Evolutionary conservation across 2,113 vertebrate species (phyloP).

Genomic region (Archocentrus centrarchus): DNA sequence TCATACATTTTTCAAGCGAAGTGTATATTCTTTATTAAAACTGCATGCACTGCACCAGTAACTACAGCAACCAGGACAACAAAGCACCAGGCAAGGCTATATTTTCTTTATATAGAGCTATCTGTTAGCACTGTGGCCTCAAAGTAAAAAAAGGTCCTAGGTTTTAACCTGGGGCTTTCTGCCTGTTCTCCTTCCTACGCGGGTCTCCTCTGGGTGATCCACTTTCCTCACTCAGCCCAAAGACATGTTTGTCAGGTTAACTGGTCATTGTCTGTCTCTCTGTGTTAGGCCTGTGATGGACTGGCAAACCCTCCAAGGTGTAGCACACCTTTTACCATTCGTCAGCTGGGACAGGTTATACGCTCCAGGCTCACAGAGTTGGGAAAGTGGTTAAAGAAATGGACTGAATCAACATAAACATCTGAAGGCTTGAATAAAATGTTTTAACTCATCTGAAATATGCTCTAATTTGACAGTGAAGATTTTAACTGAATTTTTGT

Average conservation of each 20-base stretch:
- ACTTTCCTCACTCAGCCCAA: not conserved
- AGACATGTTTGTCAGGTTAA: not conserved
- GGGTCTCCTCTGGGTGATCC: not conserved
- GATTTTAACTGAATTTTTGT: not conserved
- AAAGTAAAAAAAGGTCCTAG: not conserved
- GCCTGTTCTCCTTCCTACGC: not conserved
- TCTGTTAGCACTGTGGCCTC: not conserved
- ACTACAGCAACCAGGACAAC: not conserved
- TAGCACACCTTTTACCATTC: not conserved
- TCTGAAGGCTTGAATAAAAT: accelerated
- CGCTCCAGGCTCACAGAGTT: not conserved
- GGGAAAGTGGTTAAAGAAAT: not conserved
- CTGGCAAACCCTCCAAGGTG: not conserved
- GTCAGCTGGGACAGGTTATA: not conserved
- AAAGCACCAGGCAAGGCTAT: not conserved
- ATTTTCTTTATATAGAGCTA: not conserved
- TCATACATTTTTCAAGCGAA: not conserved
- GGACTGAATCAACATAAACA: not conserved
- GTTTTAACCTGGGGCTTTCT: not conserved
- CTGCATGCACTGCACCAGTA: not conserved
- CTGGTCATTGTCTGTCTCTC: conserved; percentile 2
- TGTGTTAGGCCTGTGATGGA: not conserved
- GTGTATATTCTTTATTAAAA: not conserved
- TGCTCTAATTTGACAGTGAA: not conserved
- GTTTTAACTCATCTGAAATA: not conserved